Base-by-base conservation (phyloP, 2,113 vertebrate genomes). In the Calidris pygmaea region DNA sequence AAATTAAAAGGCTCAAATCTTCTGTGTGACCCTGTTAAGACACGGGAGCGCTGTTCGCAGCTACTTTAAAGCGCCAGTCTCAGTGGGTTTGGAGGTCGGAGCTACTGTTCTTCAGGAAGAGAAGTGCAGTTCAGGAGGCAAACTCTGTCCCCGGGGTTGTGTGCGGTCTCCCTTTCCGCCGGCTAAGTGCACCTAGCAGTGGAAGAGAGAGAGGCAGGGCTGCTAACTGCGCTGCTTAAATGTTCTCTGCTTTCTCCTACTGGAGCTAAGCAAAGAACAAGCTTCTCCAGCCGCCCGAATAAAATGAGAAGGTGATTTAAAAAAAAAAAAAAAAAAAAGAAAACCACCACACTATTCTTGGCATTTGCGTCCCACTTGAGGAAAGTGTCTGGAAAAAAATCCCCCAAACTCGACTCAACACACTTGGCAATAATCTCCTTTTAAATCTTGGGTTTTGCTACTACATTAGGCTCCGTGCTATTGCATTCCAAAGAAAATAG, bases 401-500 rank as follows among this genome's bases (percentile, higher is more conserved):
- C 14, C n/a, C 55, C 52, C 72, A 67, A 96, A 90, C 56, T 94
- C 48, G 22, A 89, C 43, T 13, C 43, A 87, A 74, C 48, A 50
- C 62, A 63, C 87, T 91, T 62, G 87, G 59, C 27, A 88, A 86
- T 90, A 92, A 91, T 96, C 87, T 94, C 58, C 30, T 83, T 80
- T 59, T 80, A 92, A 96, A 85, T 86, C 84, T 89, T 73, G 71
- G 32, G 62, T 79, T 80, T 91, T 79, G 83, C 71, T 85, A 34
- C n/a, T 41, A 62, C 94, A 55, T 92, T 85, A 89, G 62, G 32
- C 86, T 87, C 58, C 20, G 62, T 65, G 89, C 87, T 95, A 89
- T 37, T 90, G 88, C 90, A 93, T 95, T 96, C 96, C 96, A 95
- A 96, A 96, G 95, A 96, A 96, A 96, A 97, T 70, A 96, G 91